Conservation (phyloP, 2,797 vertebrate genomes). For the Borostomias antarcticus region DNA sequence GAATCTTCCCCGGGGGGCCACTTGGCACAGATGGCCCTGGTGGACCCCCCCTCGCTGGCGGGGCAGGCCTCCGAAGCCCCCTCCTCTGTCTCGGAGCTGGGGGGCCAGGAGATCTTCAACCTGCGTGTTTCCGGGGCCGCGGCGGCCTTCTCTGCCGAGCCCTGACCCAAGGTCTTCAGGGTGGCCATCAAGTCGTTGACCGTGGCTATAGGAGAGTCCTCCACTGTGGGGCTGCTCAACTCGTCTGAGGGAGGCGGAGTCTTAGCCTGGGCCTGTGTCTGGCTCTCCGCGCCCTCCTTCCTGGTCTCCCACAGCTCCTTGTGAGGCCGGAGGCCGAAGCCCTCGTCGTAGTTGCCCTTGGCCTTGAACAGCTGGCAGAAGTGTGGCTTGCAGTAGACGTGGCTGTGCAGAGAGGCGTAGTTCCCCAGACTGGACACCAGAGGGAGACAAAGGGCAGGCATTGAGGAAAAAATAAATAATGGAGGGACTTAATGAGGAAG, state of each 20-base stretch:
- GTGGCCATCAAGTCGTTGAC: conserved; percentile 87
- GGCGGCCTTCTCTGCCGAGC: conserved; percentile 67
- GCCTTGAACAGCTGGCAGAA: conserved; percentile 97
- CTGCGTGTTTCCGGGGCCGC: conserved; percentile 85
- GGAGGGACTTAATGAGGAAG: not conserved
- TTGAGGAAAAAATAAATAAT: not conserved
- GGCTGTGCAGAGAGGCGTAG: conserved; percentile 90
- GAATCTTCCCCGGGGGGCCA: conserved; percentile 90
- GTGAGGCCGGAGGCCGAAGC: conserved; percentile 93
- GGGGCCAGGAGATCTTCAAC: conserved; percentile 93
- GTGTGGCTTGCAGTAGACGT: conserved; percentile 96
- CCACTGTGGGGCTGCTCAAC: conserved; percentile 80
- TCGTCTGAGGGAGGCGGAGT: conserved; percentile 53
- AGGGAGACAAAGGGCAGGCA: conserved; percentile 18
- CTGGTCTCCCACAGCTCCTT: conserved; percentile 91
- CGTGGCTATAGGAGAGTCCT: conserved; percentile 90
- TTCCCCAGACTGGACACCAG: conserved; percentile 81
- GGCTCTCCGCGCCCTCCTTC: conserved; percentile 69
- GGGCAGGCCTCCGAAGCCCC: conserved; percentile 49
- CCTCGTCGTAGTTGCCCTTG: conserved; percentile 98
- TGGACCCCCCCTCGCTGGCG: conserved; percentile 76
- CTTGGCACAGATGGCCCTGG: conserved; percentile 78
- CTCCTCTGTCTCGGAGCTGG: conserved; percentile 59
- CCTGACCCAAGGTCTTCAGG: conserved; percentile 86
- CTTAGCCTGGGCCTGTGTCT: conserved; percentile 29